Conservation (phyloP, 92 coral and sea anemone species). For the Ricordea florida region DNA sequence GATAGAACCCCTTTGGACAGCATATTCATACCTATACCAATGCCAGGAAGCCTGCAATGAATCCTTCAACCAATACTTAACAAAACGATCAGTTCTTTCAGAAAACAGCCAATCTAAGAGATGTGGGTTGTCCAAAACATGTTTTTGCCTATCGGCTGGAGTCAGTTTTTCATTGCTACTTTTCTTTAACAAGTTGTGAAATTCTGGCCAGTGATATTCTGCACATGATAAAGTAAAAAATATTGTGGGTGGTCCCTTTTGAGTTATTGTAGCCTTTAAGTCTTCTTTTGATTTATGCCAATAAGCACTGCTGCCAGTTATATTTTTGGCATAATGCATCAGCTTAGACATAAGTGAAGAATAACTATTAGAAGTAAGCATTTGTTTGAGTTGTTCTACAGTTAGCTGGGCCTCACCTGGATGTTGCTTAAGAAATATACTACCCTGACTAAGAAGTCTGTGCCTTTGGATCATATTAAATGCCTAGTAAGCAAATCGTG, state of each 20-base stretch:
- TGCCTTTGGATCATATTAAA: slow-evolving; percentile 57
- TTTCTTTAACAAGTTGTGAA: slow-evolving; percentile 11
- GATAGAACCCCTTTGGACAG: too few species aligned
- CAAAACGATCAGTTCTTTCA: slow-evolving; percentile 38
- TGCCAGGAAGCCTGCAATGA: too few species aligned
- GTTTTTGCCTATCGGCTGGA: background rate
- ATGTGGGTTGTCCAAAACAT: slow-evolving; percentile 31
- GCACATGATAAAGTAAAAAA: slow-evolving; percentile 63
- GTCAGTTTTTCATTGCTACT: background rate
- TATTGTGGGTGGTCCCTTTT: slow-evolving; percentile 57
- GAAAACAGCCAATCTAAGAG: slow-evolving; percentile 26
- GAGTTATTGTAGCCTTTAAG: slow-evolving; percentile 44
- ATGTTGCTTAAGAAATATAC: slow-evolving; percentile 10
- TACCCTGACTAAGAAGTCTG: slow-evolving; percentile 30
- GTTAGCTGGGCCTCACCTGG: slow-evolving; percentile 17
- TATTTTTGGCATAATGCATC: slow-evolving; percentile 49
- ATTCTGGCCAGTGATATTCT: slow-evolving; percentile 56
- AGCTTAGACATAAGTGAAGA: slow-evolving; percentile 37
- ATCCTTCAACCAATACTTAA: too few species aligned
- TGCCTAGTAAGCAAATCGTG: slow-evolving; percentile 61
- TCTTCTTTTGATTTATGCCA: slow-evolving; percentile 53
- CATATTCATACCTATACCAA: too few species aligned
- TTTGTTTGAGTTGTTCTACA: slow-evolving; percentile 9
- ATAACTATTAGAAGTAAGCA: slow-evolving; percentile 7
- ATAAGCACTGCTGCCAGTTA: slow-evolving; percentile 51